Percentiles rank a stretch among this genome's conserved stretches.
Evolutionary conservation across 2,888 invertebrate species (phyloP).

Genomic region (Lithophane semibrunnea): DNA sequence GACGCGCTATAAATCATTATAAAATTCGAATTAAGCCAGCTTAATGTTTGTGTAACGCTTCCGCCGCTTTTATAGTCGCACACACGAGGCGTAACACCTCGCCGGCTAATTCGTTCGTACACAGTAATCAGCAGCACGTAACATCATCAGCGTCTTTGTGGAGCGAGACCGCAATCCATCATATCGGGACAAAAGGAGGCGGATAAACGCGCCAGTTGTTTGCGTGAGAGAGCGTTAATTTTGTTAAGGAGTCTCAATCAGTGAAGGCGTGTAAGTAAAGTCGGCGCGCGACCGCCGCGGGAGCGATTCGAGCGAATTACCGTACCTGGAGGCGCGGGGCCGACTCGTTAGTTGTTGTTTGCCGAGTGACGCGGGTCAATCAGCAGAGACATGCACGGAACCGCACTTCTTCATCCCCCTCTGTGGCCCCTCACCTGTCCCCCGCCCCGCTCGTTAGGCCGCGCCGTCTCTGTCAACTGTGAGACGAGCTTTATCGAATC

Average conservation of each 20-base stretch:
- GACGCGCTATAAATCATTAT: constrained; percentile 82
- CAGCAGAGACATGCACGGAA: constrained; percentile 91
- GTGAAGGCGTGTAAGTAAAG: constrained; percentile 85
- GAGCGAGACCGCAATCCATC: constrained; percentile 88
- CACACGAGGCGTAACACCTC: constrained; percentile 76
- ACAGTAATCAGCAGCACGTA: constrained; percentile 86
- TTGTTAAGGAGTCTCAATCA: constrained; percentile 90
- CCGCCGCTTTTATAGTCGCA: constrained; percentile 73
- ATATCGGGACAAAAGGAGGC: constrained; percentile 88
- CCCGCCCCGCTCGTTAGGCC: constrained; percentile 86
- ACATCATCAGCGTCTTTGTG: constrained; percentile 86
- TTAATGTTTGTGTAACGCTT: constrained; percentile 81
- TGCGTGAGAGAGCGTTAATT: constrained; percentile 89
- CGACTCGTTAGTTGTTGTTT: constrained; percentile 91
- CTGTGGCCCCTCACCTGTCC: constrained; percentile 71
- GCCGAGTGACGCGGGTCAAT: constrained; percentile 91
- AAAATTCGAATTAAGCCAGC: constrained; percentile 80
- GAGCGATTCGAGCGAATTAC: constrained; percentile 86
- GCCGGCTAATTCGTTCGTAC: constrained; percentile 82
- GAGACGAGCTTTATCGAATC: constrained; percentile 90
- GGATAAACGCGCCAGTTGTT: constrained; percentile 84
- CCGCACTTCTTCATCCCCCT: constrained; percentile 89
- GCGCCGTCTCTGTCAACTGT: constrained; percentile 89
- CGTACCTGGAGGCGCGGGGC: constrained; percentile 88
- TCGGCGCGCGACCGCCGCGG: constrained; percentile 84